Conservation (phyloP, 2,113 vertebrate genomes). For the Crotalus tigris region DNA sequence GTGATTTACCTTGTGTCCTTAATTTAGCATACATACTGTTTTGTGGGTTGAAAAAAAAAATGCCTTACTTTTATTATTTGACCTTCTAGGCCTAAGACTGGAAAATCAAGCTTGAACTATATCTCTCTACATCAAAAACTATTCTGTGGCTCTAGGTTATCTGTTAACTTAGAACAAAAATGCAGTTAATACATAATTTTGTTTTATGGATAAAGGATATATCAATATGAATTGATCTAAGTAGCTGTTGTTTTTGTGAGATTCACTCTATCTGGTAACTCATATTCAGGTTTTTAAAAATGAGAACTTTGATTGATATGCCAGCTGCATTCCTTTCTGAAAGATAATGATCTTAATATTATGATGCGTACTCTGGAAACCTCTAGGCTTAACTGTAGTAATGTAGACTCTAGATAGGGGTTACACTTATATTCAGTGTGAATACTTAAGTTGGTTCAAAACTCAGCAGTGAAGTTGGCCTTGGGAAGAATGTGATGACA, state of each 20-base stretch:
- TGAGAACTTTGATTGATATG: background rate
- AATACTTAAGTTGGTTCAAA: background rate
- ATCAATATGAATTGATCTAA: background rate
- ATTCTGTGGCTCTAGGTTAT: background rate
- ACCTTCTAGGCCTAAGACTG: background rate
- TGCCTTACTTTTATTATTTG: background rate
- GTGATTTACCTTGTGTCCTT: background rate
- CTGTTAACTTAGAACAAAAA: background rate
- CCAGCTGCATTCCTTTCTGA: background rate
- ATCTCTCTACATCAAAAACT: background rate
- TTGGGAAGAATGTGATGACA: background rate
- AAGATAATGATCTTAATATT: background rate
- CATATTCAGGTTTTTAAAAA: background rate
- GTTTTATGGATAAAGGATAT: background rate
- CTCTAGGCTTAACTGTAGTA: background rate
- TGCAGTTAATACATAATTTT: constrained; percentile 4
- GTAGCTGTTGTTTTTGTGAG: background rate
- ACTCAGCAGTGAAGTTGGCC: background rate
- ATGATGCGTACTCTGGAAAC: background rate
- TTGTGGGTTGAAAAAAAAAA: background rate
- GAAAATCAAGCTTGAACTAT: background rate
- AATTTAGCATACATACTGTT: background rate
- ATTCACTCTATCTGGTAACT: background rate
- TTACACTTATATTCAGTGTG: background rate
- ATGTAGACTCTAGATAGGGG: background rate